A percentile compares a stretch with the other conserved stretches of the same genome.
These are phyloP conservation scores for Didymodactylos carnosus DNA, from an alignment of 2,888 invertebrate genomes.

Conservation along the genomic window DNA sequence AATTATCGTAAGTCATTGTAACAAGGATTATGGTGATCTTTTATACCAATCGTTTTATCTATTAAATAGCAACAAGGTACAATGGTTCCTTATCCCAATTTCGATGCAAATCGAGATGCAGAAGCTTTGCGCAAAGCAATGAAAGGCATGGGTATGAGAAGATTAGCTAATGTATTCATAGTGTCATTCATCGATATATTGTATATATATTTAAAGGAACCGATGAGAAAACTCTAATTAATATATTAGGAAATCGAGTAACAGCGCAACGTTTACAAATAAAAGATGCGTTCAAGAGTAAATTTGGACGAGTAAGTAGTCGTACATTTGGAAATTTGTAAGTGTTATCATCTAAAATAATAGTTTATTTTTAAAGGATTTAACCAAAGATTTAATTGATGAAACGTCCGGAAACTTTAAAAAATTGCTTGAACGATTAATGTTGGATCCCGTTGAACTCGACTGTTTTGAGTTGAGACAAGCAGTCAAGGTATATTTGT, in stretches of 20 bases:
- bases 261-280: conserved; percentile 29
- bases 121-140: conserved; percentile 30
- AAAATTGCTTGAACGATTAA: conserved; percentile 24
- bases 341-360: neutral
- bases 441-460: conserved; percentile 29
- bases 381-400: conserved; percentile 27
- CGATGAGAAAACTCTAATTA: conserved; percentile 31
- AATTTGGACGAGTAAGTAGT: conserved; percentile 33
- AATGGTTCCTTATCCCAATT: conserved; percentile 28
- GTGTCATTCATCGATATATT: no score
- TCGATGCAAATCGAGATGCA: conserved; percentile 32
- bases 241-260: conserved; percentile 28
- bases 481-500: no score
- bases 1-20: neutral
- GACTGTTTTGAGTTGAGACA: conserved; percentile 30
- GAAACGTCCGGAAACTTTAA: conserved; percentile 32
- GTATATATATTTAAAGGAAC: no score
- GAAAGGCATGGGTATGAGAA: conserved; percentile 37
- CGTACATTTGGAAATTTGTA: neutral
- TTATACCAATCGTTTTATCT: no score
- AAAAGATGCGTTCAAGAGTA: conserved; percentile 26
- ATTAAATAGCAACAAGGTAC: conserved; percentile 30
- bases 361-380: conserved; percentile 20
- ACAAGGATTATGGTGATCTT: no score
- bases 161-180: no score